phyloP scores from a whole-genome alignment of 2,113 vertebrate genomes.

The Nothocercus nigrocapillus region DNA sequence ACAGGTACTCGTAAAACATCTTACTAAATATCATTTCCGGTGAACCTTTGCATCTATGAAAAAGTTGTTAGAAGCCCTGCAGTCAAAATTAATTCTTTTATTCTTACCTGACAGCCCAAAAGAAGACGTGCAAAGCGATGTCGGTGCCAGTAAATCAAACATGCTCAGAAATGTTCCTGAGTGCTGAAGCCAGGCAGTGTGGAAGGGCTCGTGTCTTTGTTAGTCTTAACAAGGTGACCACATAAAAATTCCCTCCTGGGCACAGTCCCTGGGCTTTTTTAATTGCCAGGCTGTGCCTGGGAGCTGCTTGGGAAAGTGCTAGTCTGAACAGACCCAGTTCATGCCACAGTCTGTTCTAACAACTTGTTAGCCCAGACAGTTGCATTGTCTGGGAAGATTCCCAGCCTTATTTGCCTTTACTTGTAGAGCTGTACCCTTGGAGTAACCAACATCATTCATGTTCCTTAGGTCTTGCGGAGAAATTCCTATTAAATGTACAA shows the following conservation, averaged over 20 bases:
- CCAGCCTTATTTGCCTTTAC: not conserved
- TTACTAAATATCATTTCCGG: not conserved
- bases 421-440: not conserved
- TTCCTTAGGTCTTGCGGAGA: not conserved
- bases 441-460: not conserved
- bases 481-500: not conserved
- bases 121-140: not conserved
- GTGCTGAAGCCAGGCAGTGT: not conserved
- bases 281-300: not conserved
- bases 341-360: not conserved
- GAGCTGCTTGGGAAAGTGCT: not conserved
- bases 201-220: not conserved
- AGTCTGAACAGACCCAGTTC: not conserved
- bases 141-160: not conserved
- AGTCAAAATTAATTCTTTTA: not conserved
- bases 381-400: not conserved
- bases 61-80: not conserved
- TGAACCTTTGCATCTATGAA: not conserved
- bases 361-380: not conserved
- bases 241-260: not conserved
- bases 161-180: not conserved
- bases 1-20: not conserved
- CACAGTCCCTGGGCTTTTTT: rapidly evolving
- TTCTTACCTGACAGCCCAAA: not conserved
- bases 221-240: not conserved